These are phyloP conservation scores for Chaetodon auriga DNA, from an alignment of 2,113 vertebrate genomes.

Conservation along the genomic window DNA sequence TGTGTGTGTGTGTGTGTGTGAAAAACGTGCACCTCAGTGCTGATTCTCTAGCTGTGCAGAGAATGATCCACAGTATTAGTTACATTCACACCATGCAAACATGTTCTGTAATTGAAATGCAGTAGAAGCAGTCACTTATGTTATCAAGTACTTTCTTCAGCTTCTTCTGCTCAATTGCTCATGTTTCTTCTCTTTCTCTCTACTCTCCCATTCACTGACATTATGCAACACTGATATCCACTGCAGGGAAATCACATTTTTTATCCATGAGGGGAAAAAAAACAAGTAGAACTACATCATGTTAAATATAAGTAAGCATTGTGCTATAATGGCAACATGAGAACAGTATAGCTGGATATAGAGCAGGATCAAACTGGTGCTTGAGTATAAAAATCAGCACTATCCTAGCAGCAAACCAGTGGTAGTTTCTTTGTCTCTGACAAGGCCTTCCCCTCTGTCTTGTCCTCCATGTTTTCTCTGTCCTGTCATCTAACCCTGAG, in stretches of 20 bases:
- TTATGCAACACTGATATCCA: neutral
- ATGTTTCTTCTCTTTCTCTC: neutral
- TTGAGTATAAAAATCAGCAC: neutral
- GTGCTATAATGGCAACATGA: too few relatives aligned
- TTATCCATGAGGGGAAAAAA: neutral
- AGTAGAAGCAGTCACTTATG: neutral
- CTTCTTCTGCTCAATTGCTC: neutral
- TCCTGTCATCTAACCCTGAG: constrained; percentile 85
- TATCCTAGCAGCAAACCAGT: neutral
- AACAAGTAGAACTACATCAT: neutral
- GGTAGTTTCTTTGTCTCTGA: constrained; percentile 26
- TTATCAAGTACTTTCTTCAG: neutral
- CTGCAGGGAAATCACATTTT: neutral
- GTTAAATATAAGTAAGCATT: too few relatives aligned
- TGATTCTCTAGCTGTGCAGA: constrained; percentile 33
- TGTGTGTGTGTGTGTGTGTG: constrained; percentile 28
- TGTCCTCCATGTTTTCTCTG: constrained; percentile 67
- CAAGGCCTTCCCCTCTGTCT: constrained; percentile 84
- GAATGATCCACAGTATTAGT: constrained; percentile 19
- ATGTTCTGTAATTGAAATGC: neutral
- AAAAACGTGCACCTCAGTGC: constrained; percentile 15
- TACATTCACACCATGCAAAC: neutral
- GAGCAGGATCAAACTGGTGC: neutral
- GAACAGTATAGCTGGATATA: too few relatives aligned
- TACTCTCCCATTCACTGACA: neutral